Percentiles rank a stretch among this genome's conserved stretches.
Conservation (phyloP, 2,113 vertebrate species). For the Dissostichus mawsoni region DNA sequence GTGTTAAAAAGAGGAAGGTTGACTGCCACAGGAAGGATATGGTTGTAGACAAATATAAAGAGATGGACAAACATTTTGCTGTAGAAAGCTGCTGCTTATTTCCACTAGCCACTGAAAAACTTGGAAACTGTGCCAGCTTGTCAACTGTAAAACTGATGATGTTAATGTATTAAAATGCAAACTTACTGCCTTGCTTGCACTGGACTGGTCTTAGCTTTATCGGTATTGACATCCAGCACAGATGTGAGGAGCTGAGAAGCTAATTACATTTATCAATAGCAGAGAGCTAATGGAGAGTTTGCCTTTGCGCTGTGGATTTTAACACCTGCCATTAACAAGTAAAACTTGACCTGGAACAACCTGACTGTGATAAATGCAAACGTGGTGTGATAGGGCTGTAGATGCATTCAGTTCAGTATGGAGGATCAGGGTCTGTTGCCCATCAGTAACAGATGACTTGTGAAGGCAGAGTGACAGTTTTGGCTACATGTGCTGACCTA, state of each 20-base stretch:
- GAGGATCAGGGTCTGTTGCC: not conserved
- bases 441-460: conserved; percentile 1
- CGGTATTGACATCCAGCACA: not conserved
- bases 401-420: not conserved
- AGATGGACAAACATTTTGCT: not conserved
- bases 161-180: not conserved
- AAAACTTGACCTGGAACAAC: not conserved
- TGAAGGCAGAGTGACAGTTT: conserved; percentile 17
- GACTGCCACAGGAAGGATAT: not conserved
- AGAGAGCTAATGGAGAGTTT: not conserved
- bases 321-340: not conserved
- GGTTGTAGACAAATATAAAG: too few relatives aligned
- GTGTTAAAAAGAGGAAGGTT: too few relatives aligned
- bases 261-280: not conserved
- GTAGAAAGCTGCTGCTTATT: not conserved
- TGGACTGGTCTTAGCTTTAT: not conserved
- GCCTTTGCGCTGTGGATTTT: not conserved
- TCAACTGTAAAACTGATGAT: not conserved
- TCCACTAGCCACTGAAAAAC: not conserved
- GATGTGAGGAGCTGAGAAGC: not conserved
- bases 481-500: not conserved
- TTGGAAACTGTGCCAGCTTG: not conserved
- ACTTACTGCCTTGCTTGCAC: not conserved
- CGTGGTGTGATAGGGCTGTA: not conserved
- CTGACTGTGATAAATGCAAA: not conserved